phyloP scores from a whole-genome alignment of 2,797 vertebrate species.

The Synaphobranchus kaupii region DNA sequence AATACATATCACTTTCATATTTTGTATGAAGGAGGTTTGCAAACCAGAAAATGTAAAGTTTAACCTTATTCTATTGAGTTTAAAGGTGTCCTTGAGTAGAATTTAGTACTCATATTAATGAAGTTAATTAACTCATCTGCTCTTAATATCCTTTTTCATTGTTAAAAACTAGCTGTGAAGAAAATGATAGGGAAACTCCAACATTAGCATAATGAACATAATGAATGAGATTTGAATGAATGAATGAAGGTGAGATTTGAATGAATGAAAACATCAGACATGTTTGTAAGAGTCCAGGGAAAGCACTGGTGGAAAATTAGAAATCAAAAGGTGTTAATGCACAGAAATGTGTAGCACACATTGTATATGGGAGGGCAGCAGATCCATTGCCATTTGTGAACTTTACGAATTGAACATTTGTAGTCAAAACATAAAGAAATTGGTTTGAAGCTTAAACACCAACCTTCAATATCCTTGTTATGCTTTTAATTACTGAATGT shows the following conservation, averaged over 20 bases:
- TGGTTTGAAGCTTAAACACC: not conserved
- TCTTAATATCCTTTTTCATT: not conserved
- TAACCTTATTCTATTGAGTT: not conserved
- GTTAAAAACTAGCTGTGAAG: not conserved
- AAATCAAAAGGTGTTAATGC: slow-evolving; percentile 11
- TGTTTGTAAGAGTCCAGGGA: not conserved
- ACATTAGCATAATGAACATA: slow-evolving; percentile 16
- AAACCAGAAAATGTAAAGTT: no score
- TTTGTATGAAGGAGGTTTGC: no score
- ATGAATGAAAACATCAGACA: not conserved
- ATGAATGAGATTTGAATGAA: not conserved
- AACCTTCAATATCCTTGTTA: not conserved
- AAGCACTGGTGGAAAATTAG: not conserved
- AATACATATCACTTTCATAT: no score
- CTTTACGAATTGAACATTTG: not conserved
- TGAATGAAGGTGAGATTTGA: no score
- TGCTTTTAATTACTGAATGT: not conserved
- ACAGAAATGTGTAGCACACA: not conserved
- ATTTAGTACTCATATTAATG: not conserved
- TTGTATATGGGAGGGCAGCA: not conserved
- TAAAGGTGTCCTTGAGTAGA: not conserved
- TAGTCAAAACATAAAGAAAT: not conserved
- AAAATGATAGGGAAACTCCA: not conserved
- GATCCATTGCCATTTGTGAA: not conserved
- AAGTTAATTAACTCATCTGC: slow-evolving; percentile 9